A percentile compares a stretch with the other conserved stretches of the same genome.
These are phyloP conservation scores for Spisula solida DNA, from an alignment of 2,888 invertebrate species.

Conservation along the genomic window DNA sequence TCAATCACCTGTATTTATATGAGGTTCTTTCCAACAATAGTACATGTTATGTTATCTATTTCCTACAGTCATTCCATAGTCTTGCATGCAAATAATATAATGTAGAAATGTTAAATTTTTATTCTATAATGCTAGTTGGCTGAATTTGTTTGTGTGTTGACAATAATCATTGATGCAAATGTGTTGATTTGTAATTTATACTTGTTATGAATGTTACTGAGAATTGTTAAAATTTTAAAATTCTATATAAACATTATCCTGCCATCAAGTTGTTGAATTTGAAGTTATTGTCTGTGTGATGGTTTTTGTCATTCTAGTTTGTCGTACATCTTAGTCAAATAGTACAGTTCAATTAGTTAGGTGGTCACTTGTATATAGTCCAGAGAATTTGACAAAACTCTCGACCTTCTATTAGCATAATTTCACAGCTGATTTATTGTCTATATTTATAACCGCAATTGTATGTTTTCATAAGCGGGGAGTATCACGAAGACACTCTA, in stretches of 20 bases:
- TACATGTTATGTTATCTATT: not conserved
- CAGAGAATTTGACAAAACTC: too few relatives aligned
- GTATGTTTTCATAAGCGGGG: too few relatives aligned
- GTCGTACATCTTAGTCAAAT: not conserved
- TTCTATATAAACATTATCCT: conserved; percentile 46
- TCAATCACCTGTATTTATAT: too few relatives aligned
- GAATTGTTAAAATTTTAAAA: conserved; percentile 56
- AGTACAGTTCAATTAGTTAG: too few relatives aligned
- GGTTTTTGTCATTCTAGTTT: not conserved
- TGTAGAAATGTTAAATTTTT: not conserved
- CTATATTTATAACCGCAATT: too few relatives aligned
- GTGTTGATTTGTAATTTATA: conserved; percentile 19
- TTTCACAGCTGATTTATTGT: too few relatives aligned
- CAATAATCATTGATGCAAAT: not conserved
- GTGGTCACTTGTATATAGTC: too few relatives aligned
- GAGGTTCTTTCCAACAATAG: too few relatives aligned
- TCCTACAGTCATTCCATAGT: not conserved
- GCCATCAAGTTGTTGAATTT: conserved; percentile 23
- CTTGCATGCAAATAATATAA: conserved; percentile 6
- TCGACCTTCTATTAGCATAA: too few relatives aligned
- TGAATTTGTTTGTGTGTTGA: not conserved
- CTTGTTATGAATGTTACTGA: conserved; percentile 16
- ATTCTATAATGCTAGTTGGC: not conserved
- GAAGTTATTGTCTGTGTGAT: not conserved
- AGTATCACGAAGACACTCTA: too few relatives aligned